A percentile compares a stretch with the other conserved stretches of the same genome.
Conservation (phyloP, 2,113 vertebrate genomes). For the Lepidothrix coronata region DNA sequence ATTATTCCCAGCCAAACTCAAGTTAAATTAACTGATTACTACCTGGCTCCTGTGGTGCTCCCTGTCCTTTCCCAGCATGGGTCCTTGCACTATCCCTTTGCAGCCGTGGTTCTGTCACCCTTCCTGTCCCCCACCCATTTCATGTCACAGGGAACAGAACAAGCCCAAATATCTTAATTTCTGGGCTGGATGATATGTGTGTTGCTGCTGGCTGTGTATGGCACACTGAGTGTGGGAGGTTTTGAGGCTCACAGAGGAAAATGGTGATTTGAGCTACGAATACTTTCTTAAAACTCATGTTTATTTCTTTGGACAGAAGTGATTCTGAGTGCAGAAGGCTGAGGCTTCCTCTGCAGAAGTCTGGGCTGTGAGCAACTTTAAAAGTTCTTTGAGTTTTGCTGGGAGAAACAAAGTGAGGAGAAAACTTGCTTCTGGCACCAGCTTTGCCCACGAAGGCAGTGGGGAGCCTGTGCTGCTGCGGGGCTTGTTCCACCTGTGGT, state of each 20-base stretch:
- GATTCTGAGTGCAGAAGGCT: neutral
- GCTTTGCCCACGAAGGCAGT: fast-evolving
- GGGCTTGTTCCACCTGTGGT: neutral
- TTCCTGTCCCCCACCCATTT: neutral
- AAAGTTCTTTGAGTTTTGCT: neutral
- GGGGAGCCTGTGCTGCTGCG: fast-evolving
- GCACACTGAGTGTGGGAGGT: neutral
- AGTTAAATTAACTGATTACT: conserved; percentile 47
- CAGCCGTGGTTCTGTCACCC: neutral
- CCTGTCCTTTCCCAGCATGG: neutral
- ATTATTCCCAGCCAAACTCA: neutral
- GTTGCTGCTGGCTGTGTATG: neutral
- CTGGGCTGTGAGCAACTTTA: neutral
- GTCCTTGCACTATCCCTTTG: neutral
- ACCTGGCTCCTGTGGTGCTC: neutral
- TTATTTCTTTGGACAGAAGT: neutral
- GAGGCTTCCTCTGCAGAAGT: neutral
- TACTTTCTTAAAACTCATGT: neutral
- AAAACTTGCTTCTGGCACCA: neutral
- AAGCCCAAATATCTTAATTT: neutral
- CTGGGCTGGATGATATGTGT: neutral
- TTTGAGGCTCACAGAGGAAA: neutral
- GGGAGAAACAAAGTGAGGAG: neutral
- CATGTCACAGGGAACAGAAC: neutral
- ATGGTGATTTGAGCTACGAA: neutral